Evolutionary conservation across 2,888 invertebrate genomes (phyloP).

Genomic region (Terebella lapidaria): DNA sequence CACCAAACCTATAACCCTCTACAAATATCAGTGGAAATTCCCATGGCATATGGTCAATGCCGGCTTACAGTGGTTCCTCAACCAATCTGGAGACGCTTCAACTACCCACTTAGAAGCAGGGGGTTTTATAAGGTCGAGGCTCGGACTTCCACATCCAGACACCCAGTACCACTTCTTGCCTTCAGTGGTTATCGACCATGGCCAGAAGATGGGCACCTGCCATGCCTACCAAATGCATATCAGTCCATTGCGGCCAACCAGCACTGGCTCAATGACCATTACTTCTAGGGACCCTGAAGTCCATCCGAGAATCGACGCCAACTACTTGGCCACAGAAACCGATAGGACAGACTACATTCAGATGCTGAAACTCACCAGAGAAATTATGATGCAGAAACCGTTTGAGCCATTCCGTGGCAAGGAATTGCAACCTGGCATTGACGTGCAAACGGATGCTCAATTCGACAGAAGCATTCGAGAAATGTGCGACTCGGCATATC

Average conservation of each 20-base stretch:
- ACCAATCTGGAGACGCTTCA: conserved; percentile 52
- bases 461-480: conserved; percentile 49
- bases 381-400: conserved; percentile 49
- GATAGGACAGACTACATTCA: conserved; percentile 56
- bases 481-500: conserved; percentile 64
- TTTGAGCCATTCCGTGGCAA: conserved; percentile 43
- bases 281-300: conserved; percentile 70
- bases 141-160: conserved; percentile 53
- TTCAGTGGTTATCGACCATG: conserved; percentile 56
- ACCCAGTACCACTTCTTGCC: conserved; percentile 58
- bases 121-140: conserved; percentile 53
- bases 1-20: conserved; percentile 54
- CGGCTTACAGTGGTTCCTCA: conserved; percentile 55
- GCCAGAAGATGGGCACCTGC: conserved; percentile 50
- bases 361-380: conserved; percentile 37
- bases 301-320: conserved; percentile 82
- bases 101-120: conserved; percentile 56
- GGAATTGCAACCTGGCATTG: conserved; percentile 19
- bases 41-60: conserved; percentile 56
- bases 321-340: conserved; percentile 68
- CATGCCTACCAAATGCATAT: conserved; percentile 57
- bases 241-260: conserved; percentile 71
- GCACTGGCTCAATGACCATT: conserved; percentile 74
- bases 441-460: conserved; percentile 38
- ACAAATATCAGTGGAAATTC: conserved; percentile 56